Evolutionary conservation across 2,797 vertebrate genomes (phyloP), one percentile per base, ranked within the genome.

Genomic region (Onychomys leucogaster): DNA sequence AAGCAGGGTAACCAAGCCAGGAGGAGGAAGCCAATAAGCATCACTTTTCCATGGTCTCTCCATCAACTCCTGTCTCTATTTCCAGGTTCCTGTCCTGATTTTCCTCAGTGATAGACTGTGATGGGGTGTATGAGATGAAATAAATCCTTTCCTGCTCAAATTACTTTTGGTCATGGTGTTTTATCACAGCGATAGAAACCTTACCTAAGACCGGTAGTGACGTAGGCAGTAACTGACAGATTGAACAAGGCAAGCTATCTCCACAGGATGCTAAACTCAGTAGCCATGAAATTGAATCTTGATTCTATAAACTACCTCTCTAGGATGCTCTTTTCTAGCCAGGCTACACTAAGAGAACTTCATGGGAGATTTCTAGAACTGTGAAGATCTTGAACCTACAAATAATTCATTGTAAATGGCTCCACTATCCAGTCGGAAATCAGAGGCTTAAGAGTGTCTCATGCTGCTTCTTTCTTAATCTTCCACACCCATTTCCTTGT

Each of bases 181-280:
- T 85, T 69, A n/a, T 85, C 32, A 2, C 7, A 69, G 63, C 21
- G 11, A 8, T 67, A 46, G 83, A 52, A 86, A n/a, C 63, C 32
- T 9, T 52, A 46, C 3, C 14, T 29, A 32, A 46, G 14, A 63
- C 41, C 77, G 11, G 41, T 19, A 8, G 67, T 59, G 52, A 25
- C 25, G 19, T 16, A 90, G 55, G 19, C 11, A 41, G 37, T n/a
- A 46, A 76, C 27, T 59, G 55, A 63, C 23, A 76, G 82, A n/a
- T 52, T 75, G 23, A 92, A 59, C 4, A 95, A 76, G n/a, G 25
- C 37, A 78, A 94, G 43, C 10, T n/a, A 80, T 46, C 21, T 11
- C 52, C 78, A 88, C 43, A 88, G 76, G 90, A 85, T 95, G 55
- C 84, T 23, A 93, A 5, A n/a, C 32, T 49, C 19, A 84, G 34